phyloP scores from a whole-genome alignment of 2,113 vertebrate genomes.

The Butorides virescens region DNA sequence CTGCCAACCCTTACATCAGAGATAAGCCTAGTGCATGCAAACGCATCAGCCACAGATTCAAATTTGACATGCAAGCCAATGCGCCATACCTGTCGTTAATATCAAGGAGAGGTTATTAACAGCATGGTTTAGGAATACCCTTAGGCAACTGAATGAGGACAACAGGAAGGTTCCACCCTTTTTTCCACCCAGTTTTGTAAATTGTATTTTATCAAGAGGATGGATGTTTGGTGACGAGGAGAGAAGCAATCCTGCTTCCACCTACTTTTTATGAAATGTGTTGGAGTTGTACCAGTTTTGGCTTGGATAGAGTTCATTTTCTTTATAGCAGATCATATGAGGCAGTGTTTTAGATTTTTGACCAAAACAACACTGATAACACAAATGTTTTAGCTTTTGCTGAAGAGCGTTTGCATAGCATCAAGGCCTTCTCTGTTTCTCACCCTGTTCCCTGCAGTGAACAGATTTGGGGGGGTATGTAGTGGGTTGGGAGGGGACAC shows the following conservation, averaged over 20 bases:
- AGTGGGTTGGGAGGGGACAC: not conserved
- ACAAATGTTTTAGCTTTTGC: not conserved
- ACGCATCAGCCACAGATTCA: not conserved
- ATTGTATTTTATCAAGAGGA: rapidly evolving
- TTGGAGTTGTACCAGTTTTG: rapidly evolving
- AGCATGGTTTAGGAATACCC: not conserved
- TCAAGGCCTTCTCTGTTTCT: not conserved
- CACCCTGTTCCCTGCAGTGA: not conserved
- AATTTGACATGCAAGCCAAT: not conserved
- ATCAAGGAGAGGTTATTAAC: not conserved
- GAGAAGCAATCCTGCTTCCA: not conserved
- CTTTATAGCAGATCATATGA: not conserved
- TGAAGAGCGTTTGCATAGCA: not conserved
- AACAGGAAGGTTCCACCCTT: not conserved
- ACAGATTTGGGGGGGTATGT: too few species aligned
- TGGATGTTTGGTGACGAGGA: not conserved
- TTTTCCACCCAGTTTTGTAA: not conserved
- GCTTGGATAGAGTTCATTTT: not conserved
- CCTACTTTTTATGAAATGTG: not conserved
- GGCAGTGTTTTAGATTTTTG: not conserved
- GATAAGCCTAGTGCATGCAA: not conserved
- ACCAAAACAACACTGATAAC: not conserved
- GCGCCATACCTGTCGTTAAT: not conserved
- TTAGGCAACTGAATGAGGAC: not conserved
- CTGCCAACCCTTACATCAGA: not conserved